These are phyloP conservation scores for Himalopsyche anomala DNA, from an alignment of 2,888 invertebrate genomes.

Conservation along the genomic window DNA sequence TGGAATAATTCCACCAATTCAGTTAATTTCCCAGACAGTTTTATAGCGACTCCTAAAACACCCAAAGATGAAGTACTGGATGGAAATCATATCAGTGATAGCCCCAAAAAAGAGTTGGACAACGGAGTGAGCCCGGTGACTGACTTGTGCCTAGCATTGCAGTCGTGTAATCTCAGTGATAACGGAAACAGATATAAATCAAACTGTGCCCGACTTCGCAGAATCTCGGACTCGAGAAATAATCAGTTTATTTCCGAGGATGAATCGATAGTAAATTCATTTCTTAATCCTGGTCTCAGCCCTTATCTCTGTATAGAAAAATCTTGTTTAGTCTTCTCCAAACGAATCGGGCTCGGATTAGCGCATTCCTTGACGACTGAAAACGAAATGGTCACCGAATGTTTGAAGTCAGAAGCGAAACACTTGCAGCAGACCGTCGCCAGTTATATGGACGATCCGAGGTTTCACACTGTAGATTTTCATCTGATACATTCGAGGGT, in stretches of 20 bases:
- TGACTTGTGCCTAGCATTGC: slow-evolving; percentile 78
- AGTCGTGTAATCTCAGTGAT: slow-evolving; percentile 75
- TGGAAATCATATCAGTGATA: neutral
- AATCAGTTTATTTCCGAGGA: slow-evolving; percentile 51
- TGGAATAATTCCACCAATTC: slow-evolving; percentile 62
- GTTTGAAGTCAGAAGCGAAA: slow-evolving; percentile 81
- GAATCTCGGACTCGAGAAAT: slow-evolving; percentile 46
- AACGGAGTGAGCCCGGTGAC: slow-evolving; percentile 75
- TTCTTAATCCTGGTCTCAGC: slow-evolving; percentile 67
- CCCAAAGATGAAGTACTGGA: slow-evolving; percentile 49
- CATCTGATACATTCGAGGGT: slow-evolving; percentile 81
- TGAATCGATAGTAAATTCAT: slow-evolving; percentile 55
- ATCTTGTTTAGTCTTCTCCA: slow-evolving; percentile 82
- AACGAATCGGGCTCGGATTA: slow-evolving; percentile 81
- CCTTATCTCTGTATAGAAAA: slow-evolving; percentile 79
- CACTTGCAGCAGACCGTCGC: slow-evolving; percentile 82
- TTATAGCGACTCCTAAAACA: slow-evolving; percentile 58
- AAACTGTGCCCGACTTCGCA: slow-evolving; percentile 48
- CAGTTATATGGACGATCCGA: slow-evolving; percentile 82
- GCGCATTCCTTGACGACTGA: slow-evolving; percentile 77
- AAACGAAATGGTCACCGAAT: slow-evolving; percentile 77
- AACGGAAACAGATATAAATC: slow-evolving; percentile 66
- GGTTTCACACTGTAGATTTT: slow-evolving; percentile 81
- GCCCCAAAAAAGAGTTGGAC: slow-evolving; percentile 51
- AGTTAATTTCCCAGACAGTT: slow-evolving; percentile 58